phyloP scores from a whole-genome alignment of 2,888 invertebrate species.

The Parapristionchus giblindavisi region DNA sequence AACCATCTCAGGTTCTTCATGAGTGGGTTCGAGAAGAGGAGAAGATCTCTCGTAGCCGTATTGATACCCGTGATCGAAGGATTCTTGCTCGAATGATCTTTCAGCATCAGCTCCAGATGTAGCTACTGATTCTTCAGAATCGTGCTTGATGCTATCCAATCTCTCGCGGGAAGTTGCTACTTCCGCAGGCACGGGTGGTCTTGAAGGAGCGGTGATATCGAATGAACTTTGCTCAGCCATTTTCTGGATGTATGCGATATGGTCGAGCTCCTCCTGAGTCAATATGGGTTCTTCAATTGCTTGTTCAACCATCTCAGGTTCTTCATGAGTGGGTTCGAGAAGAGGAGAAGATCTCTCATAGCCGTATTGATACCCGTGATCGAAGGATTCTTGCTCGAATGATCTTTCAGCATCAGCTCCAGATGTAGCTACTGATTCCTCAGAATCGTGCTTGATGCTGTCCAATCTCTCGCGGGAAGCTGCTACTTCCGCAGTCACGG shows the following conservation, averaged over 20 bases:
- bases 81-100: conserved; percentile 38
- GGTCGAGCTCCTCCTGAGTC: background rate
- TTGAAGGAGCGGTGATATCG: no score
- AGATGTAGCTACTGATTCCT: conserved; percentile 26
- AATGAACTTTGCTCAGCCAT: no score
- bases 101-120: conserved; percentile 6
- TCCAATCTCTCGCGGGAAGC: background rate
- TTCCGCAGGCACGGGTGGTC: no score
- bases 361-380: no score
- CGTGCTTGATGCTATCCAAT: no score
- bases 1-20: conserved; percentile 18
- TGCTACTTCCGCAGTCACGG: background rate
- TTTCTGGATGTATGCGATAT: no score
- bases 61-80: conserved; percentile 4
- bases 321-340: no score
- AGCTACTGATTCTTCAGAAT: background rate
- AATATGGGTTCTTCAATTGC: background rate
- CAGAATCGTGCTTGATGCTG: background rate
- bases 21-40: background rate
- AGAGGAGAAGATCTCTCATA: no score
- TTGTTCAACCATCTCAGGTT: no score
- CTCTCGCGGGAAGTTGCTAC: no score
- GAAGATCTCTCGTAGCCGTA: conserved; percentile 8
- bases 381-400: conserved; percentile 29
- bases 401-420: conserved; percentile 37